Base-by-base conservation (phyloP, 2,113 vertebrate species). In the Perca schrenkii region DNA sequence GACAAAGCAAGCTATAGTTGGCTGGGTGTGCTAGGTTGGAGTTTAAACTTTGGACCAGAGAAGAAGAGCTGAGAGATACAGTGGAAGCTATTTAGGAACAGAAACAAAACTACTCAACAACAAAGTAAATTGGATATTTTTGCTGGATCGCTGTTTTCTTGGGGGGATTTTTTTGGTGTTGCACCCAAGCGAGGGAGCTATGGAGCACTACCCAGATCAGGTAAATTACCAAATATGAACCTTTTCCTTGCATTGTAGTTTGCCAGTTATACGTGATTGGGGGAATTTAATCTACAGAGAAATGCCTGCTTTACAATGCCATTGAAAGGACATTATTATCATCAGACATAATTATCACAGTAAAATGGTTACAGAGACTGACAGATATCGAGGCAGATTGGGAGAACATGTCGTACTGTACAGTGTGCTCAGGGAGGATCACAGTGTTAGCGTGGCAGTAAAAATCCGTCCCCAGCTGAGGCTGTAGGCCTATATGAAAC, bases 11-110 rank as follows among this genome's bases (percentile, higher is more conserved):
- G 57, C n/a, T 5, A 43, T 11, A 43, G 70, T 67, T 57, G 61
- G 22, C 85, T 87, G 87, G 88, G 86, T 89, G 91, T 94, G 93
- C 84, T 92, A 87, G 65, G 94, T 94, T 95, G 94, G 94, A 94
- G 90, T 92, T 94, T 93, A 77, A 90, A 91, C 94, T 94, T 94
- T 94, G 92, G 89, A 94, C 92, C 79, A 1, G 2, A 74, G 83
- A 77, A 53, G 66, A 82, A 60, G 77, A 85, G 78, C 77, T 72
- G 75, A 84, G 79, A 85, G 81, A 90, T 77, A 83, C 70, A 85
- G 85, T 5, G 19, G 64, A 82, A 71, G 75, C 68, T 74, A 64
- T 77, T 66, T 34, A 25, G 49, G 25, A 50, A 52, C 63, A 1
- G 53, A 75, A 58, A 72, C 67, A 73, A 66, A 74, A 54, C 34